Base-by-base conservation (phyloP, 2,888 invertebrate genomes). In the Achlya flavicornis region DNA sequence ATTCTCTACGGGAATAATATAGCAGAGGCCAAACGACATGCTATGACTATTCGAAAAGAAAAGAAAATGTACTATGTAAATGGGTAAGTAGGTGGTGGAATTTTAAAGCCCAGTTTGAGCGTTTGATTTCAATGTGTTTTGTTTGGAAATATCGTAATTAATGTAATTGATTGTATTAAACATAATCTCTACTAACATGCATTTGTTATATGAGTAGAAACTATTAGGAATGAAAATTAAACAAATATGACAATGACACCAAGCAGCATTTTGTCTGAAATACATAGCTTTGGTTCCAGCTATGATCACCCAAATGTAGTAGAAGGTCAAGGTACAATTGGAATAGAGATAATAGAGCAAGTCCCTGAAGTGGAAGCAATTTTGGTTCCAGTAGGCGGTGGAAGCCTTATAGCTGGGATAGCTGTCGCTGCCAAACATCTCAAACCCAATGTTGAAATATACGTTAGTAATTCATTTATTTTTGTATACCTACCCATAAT, bases 271-370 rank as follows among this genome's bases (percentile, higher is more conserved):
- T 19, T 53, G 19, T 53, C 19, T 53, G 53, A 46, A 46, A 46
- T 48, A 16, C 16, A 48, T 6, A 48, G 16, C 16, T 48, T 53
- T 16, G 1, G 19, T 53, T 53, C 14, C 85, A 97, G 98, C 3
- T 99, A 96, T 81, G 99, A 99, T 87, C 98, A 99, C 86, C 98
- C 98, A 0, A 95, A 98, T 80, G 96, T 99, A 58, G 96, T 99
- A 90, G 98, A 98, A 62, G 99, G 99, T 0, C 98, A 98, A 88
- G 99, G 99, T 2, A 98, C 98, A 0, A 95, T 98, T 80, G 99
- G 98, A n/a, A 91, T 99, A 75, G 99, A 99, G 89, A 97, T 99
- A 62, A 87, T 98, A 32, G 98, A 99, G 78, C 97, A 99, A 88
- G 96, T 98, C 0, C 95, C 96, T 0, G 94, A 96, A 63, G 95